Conservation (phyloP, 2,888 invertebrate species). For the Campaea margaritaria region DNA sequence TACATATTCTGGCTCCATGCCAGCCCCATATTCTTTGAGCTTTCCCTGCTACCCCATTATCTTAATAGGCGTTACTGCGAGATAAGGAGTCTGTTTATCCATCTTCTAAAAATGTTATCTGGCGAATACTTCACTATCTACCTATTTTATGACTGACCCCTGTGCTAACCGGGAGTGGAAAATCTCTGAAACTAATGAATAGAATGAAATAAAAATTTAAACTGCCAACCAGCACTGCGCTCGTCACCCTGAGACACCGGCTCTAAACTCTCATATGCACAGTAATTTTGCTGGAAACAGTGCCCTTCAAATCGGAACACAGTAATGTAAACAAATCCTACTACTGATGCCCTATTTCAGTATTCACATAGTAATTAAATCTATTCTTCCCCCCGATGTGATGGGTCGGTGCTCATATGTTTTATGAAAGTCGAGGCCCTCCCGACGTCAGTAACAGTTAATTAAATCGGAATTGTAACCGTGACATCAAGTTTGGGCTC, state of each 20-base stretch:
- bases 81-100: slow-evolving; percentile 8
- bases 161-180: too few species aligned
- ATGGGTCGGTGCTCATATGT: slow-evolving; percentile 26
- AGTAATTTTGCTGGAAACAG: too few species aligned
- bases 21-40: slow-evolving; percentile 69
- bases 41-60: slow-evolving; percentile 74
- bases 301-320: too few species aligned
- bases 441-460: slow-evolving; percentile 53
- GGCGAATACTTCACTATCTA: not conserved
- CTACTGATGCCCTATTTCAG: too few species aligned
- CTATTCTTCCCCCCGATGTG: slow-evolving; percentile 3
- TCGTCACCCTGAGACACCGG: too few species aligned
- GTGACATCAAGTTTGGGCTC: slow-evolving; percentile 62
- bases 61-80: slow-evolving; percentile 33
- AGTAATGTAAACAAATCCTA: too few species aligned
- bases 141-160: too few species aligned
- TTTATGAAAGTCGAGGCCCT: slow-evolving; percentile 53
- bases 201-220: too few species aligned
- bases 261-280: too few species aligned
- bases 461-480: slow-evolving; percentile 68
- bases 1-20: slow-evolving; percentile 61
- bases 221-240: too few species aligned
- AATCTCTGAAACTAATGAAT: too few species aligned
- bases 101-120: slow-evolving; percentile 5
- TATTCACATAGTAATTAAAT: slow-evolving; percentile 5